Percentiles rank a stretch among this genome's conserved stretches.
Evolutionary conservation across 1,140 invertebrate species (phyloP).

Genomic region (Calliopsis andreniformis): DNA sequence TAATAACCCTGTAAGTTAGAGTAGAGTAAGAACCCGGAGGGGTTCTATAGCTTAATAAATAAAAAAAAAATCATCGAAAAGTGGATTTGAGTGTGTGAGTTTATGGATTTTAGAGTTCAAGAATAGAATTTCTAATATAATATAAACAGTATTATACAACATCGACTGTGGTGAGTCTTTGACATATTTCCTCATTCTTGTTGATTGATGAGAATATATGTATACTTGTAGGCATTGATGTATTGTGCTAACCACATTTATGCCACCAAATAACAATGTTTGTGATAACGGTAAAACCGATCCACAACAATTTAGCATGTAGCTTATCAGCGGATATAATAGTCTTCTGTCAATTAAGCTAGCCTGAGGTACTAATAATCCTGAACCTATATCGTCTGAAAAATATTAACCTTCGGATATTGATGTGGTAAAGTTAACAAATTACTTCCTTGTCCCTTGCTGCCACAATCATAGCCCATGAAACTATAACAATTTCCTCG

Average conservation of each 20-base stretch:
- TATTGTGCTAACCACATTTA: too few species aligned
- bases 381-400: background rate
- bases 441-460: slow-evolving; percentile 26
- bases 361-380: background rate
- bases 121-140: too few species aligned
- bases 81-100: too few species aligned
- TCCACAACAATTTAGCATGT: slow-evolving; percentile 17
- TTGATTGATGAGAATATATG: too few species aligned
- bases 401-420: background rate
- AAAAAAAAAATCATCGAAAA: too few species aligned
- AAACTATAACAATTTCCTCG: background rate
- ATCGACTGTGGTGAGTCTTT: too few species aligned
- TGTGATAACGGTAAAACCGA: slow-evolving; percentile 17
- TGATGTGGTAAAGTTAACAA: background rate
- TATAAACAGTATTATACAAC: too few species aligned
- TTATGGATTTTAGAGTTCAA: too few species aligned
- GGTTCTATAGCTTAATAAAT: too few species aligned
- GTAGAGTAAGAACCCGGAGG: too few species aligned
- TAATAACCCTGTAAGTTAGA: too few species aligned
- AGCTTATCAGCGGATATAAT: slow-evolving; percentile 4
- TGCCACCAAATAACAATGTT: slow-evolving; percentile 4
- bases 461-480: background rate
- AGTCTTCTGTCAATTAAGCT: background rate
- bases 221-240: background rate
- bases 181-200: too few species aligned